Conservation (phyloP, 2,797 vertebrate species). For the Hippocampus kuda region DNA sequence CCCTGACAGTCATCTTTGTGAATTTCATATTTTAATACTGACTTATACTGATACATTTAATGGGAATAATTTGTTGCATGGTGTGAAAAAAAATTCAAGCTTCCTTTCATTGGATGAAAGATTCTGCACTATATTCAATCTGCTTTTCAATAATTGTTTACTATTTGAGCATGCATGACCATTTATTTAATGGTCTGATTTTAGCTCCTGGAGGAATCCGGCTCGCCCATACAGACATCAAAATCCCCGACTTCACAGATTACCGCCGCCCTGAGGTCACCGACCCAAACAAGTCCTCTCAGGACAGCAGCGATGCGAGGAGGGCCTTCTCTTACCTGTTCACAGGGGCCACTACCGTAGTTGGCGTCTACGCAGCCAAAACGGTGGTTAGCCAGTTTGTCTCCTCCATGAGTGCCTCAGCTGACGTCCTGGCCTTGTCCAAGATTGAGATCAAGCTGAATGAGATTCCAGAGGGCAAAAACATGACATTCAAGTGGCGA, state of each 20-base stretch:
- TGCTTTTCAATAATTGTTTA: neutral
- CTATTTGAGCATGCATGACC: neutral
- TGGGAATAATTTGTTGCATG: no score
- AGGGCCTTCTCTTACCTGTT: conserved; percentile 77
- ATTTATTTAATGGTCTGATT: neutral
- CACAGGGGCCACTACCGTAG: conserved; percentile 67
- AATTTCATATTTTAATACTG: no score
- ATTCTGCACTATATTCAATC: neutral
- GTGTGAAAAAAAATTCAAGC: no score
- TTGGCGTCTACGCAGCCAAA: conserved; percentile 76
- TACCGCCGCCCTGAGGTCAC: conserved; percentile 73
- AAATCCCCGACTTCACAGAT: conserved; percentile 79
- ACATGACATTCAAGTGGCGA: conserved; percentile 84
- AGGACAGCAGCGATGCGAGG: conserved; percentile 68
- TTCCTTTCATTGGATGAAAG: neutral
- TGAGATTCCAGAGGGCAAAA: conserved; percentile 86
- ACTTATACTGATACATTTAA: no score
- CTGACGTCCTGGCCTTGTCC: conserved; percentile 81
- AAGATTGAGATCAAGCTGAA: conserved; percentile 84
- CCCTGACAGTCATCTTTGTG: no score
- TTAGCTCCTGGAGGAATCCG: conserved; percentile 67
- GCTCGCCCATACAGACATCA: conserved; percentile 74
- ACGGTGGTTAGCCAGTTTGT: conserved; percentile 78
- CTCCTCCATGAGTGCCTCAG: conserved; percentile 82
- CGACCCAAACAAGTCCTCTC: conserved; percentile 69